Conservation (phyloP, 2,113 vertebrate species). For the Sakesphorus luctuosus region DNA sequence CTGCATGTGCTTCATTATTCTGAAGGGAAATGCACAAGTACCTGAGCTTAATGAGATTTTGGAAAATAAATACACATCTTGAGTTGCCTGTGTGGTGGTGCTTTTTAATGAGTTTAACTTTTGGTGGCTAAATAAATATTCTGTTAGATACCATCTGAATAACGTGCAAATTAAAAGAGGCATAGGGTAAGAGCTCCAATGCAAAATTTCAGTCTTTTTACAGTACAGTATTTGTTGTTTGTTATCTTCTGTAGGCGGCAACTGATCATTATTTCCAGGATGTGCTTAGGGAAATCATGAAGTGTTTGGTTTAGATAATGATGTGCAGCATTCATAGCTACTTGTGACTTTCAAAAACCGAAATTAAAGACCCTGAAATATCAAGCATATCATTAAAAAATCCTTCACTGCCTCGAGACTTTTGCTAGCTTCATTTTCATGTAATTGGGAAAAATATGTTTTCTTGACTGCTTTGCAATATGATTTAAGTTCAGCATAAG, state of each 20-base stretch:
- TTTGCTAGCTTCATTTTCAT: constrained; percentile 56
- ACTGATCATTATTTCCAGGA: constrained; percentile 64
- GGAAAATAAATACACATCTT: constrained; percentile 41
- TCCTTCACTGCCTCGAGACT: constrained; percentile 18
- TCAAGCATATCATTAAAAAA: constrained; percentile 39
- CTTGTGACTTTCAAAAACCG: constrained; percentile 47
- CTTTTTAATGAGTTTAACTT: constrained; percentile 60
- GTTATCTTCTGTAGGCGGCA: constrained; percentile 53
- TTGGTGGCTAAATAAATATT: constrained; percentile 29
- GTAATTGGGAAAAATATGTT: constrained; percentile 50
- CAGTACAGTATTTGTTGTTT: constrained; percentile 51
- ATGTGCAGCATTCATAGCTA: constrained; percentile 33
- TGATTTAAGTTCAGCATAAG: constrained; percentile 43
- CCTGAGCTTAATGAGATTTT: constrained; percentile 59
- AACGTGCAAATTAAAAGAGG: constrained; percentile 41
- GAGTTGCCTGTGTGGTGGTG: not conserved
- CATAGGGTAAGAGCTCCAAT: not conserved
- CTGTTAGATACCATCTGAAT: constrained; percentile 22
- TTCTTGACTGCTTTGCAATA: constrained; percentile 21
- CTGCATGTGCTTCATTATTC: not conserved
- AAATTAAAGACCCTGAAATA: constrained; percentile 61
- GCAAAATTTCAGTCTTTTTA: constrained; percentile 23
- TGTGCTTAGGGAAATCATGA: constrained; percentile 53
- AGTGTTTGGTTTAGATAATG: constrained; percentile 66
- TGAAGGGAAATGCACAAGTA: constrained; percentile 5